Percentiles rank a stretch among this genome's conserved stretches.
Conservation (phyloP, 2,113 vertebrate genomes). For the Macrotis lagotis region DNA sequence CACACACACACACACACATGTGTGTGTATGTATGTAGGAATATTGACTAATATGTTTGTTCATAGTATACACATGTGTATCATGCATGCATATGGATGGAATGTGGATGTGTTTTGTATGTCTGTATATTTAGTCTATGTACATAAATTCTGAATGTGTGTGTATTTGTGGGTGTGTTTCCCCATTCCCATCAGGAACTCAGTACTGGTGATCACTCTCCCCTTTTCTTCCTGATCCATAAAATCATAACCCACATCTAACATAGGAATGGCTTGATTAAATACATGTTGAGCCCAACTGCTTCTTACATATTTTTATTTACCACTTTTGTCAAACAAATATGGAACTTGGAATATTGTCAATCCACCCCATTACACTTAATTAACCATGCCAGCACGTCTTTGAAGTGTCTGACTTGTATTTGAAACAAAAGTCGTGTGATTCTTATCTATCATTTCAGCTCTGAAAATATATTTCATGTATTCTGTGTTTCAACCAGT, state of each 20-base stretch:
- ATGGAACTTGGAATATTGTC: conserved; percentile 40
- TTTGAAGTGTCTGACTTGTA: conserved; percentile 63
- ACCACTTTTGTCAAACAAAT: conserved; percentile 51
- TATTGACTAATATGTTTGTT: neutral
- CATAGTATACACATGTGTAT: neutral
- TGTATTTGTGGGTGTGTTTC: neutral
- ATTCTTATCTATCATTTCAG: conserved; percentile 38
- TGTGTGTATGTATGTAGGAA: neutral
- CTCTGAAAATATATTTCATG: neutral
- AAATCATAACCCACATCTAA: conserved; percentile 58
- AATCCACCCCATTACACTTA: conserved; percentile 31
- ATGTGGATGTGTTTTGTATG: neutral
- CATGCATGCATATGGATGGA: neutral
- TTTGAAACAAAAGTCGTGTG: conserved; percentile 7
- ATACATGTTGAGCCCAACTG: conserved; percentile 55
- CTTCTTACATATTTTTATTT: conserved; percentile 56
- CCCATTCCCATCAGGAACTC: conserved; percentile 66
- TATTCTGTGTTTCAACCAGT: neutral
- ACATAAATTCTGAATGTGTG: too few species aligned
- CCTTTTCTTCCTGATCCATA: conserved; percentile 47
- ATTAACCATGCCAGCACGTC: conserved; percentile 38
- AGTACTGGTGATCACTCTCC: conserved; percentile 35
- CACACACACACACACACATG: too few species aligned
- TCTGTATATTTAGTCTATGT: too few species aligned
- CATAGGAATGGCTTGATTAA: conserved; percentile 44